These are phyloP conservation scores for Microlaimidae sp. DNA, from an alignment of 2,888 invertebrate genomes.

Conservation along the genomic window DNA sequence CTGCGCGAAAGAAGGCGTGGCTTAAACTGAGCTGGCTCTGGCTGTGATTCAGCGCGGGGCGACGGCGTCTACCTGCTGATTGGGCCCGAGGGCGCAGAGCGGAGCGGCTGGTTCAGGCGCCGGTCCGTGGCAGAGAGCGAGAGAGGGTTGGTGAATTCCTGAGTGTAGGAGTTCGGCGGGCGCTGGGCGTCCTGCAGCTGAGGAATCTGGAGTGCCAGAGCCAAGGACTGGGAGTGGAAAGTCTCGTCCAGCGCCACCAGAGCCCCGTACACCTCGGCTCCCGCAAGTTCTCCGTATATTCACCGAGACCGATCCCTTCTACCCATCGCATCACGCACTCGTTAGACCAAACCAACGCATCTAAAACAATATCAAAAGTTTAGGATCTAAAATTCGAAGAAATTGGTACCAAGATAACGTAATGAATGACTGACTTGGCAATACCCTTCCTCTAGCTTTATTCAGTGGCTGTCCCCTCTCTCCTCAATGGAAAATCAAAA, in stretches of 20 bases:
- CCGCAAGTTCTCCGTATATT: constrained; percentile 80
- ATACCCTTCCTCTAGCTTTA: too few relatives aligned
- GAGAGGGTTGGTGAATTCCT: neutral
- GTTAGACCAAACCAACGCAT: constrained; percentile 94
- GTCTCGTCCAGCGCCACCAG: constrained; percentile 87
- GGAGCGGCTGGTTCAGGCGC: neutral
- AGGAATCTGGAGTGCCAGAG: constrained; percentile 87
- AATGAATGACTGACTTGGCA: too few relatives aligned
- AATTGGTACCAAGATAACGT: too few relatives aligned
- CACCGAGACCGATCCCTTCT: constrained; percentile 75
- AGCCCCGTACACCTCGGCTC: constrained; percentile 96
- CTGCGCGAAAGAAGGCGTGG: too few relatives aligned
- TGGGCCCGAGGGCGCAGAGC: too few relatives aligned
- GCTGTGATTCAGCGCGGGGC: too few relatives aligned
- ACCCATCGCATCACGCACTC: constrained; percentile 94
- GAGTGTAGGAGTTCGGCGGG: neutral
- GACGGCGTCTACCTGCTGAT: neutral
- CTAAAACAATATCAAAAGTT: constrained; percentile 44
- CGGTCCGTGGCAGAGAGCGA: neutral
- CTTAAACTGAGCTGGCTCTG: too few relatives aligned
- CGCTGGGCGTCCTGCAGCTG: neutral
- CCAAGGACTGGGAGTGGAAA: constrained; percentile 85
- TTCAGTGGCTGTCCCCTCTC: too few relatives aligned
- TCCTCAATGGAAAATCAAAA: too few relatives aligned
- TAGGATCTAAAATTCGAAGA: too few relatives aligned